Percentiles rank a stretch among this genome's conserved stretches.
phyloP scores from a whole-genome alignment of 2,113 vertebrate genomes.

The Nycticorax nycticorax region DNA sequence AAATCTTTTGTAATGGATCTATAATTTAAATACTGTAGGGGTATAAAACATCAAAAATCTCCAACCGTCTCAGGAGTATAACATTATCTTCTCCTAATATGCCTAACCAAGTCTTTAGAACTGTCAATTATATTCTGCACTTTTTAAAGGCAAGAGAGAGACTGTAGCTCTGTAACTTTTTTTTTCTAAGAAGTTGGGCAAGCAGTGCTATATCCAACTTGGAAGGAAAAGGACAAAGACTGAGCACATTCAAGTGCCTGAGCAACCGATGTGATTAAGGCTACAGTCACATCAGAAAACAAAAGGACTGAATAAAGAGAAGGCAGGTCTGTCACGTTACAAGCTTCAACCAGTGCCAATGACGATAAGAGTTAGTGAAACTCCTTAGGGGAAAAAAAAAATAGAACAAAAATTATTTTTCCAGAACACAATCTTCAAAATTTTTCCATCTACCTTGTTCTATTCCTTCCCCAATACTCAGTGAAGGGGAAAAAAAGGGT shows the following conservation, averaged over 20 bases:
- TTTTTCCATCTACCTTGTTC: background rate
- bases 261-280: background rate
- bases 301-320: background rate
- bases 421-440: background rate
- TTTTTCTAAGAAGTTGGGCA: background rate
- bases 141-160: background rate
- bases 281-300: background rate
- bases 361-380: background rate
- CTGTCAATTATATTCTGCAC: background rate
- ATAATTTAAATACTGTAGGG: background rate
- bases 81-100: background rate
- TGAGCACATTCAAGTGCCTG: background rate
- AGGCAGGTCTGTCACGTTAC: background rate
- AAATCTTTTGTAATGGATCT: background rate
- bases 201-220: background rate
- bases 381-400: background rate
- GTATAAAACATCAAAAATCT: background rate
- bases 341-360: background rate
- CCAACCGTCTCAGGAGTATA: background rate
- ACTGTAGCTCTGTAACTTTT: background rate
- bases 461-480: background rate
- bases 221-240: background rate
- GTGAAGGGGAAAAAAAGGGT: background rate
- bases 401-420: background rate
- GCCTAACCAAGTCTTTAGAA: background rate